Conservation (phyloP, 2,113 vertebrate genomes). For the Rostratula benghalensis region DNA sequence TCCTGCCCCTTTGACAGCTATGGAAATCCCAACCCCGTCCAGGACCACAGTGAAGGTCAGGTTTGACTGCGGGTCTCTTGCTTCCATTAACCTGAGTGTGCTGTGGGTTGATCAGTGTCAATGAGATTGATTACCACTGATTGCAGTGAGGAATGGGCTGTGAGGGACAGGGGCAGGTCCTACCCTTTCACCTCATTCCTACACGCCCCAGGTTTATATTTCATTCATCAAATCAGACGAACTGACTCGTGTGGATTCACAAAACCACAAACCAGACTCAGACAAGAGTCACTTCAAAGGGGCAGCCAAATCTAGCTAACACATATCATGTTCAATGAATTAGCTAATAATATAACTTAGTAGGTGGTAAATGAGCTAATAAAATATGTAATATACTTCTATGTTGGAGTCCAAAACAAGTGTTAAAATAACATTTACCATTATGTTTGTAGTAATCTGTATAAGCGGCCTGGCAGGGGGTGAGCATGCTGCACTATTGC, state of each 20-base stretch:
- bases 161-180: not conserved
- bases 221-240: not conserved
- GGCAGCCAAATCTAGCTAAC: conserved; percentile 30
- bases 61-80: not conserved
- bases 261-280: not conserved
- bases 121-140: conserved; percentile 9
- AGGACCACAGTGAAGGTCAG: not conserved
- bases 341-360: conserved; percentile 71
- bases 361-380: conserved; percentile 79
- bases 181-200: not conserved
- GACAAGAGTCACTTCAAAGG: conserved; percentile 16
- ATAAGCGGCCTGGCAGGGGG: conserved; percentile 34
- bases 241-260: not conserved
- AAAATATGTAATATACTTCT: conserved; percentile 77
- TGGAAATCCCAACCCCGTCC: not conserved
- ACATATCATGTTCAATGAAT: conserved; percentile 53
- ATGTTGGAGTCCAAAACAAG: conserved; percentile 73
- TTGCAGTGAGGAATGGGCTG: not conserved
- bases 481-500: not conserved
- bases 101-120: not conserved
- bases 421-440: conserved; percentile 72
- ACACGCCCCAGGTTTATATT: not conserved
- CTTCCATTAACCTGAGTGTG: not conserved
- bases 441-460: conserved; percentile 63
- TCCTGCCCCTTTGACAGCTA: not conserved